These are phyloP conservation scores for Metallyticus violacea DNA, from an alignment of 2,888 invertebrate genomes.

Conservation along the genomic window DNA sequence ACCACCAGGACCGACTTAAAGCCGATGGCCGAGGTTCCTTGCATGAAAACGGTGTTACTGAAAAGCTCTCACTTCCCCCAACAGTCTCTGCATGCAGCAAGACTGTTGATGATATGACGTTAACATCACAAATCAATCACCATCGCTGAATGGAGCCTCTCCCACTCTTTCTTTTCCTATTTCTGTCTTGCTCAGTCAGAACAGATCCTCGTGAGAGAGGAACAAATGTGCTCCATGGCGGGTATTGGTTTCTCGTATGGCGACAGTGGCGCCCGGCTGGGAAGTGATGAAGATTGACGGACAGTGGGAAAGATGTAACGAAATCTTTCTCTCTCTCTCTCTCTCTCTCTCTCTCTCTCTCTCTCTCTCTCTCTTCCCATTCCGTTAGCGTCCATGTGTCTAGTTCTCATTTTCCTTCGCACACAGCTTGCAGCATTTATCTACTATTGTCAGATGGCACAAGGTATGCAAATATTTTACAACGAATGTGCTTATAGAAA, in stretches of 20 bases:
- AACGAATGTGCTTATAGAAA: not conserved
- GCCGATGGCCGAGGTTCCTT: too few species aligned
- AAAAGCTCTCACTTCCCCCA: too few species aligned
- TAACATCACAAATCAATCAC: not conserved
- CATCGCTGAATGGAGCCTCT: not conserved
- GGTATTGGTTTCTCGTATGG: not conserved
- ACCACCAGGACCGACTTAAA: too few species aligned
- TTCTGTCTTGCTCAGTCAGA: not conserved
- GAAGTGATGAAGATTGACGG: too few species aligned
- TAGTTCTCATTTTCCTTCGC: too few species aligned
- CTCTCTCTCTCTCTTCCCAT: too few species aligned
- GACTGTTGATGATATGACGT: not conserved
- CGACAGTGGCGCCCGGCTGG: not conserved
- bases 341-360: too few species aligned
- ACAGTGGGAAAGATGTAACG: not conserved
- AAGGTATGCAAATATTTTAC: not conserved
- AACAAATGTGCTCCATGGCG: not conserved
- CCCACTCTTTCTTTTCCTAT: too few species aligned
- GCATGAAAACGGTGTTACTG: too few species aligned
- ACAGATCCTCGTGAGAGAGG: not conserved
- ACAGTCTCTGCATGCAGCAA: not conserved
- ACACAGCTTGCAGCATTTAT: too few species aligned
- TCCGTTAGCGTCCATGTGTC: too few species aligned
- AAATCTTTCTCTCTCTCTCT: not conserved
- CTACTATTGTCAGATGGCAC: too few species aligned